Evolutionary conservation across 2,888 invertebrate species (phyloP), one percentile per base, ranked within the genome.

Genomic region (Drosophila aldrichi): DNA sequence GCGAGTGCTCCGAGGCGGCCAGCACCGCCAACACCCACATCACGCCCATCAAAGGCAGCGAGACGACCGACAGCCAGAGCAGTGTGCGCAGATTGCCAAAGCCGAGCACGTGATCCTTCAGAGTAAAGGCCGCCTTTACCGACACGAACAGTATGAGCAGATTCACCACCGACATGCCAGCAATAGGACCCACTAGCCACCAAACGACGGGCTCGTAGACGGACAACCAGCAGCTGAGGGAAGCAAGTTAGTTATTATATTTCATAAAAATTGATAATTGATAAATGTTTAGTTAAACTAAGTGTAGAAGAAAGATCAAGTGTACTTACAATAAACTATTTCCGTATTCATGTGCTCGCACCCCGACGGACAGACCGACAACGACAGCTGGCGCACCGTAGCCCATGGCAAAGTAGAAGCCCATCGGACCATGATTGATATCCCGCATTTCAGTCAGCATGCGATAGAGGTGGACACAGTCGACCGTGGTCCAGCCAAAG

Each of bases 371-470:
- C 25, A 99, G 94, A 38, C 97, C 97, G 1, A 98, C 97, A 52
- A 97, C 95, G 16, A 98, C 95, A 1, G 98, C 98, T 0, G 99
- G 98, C 71, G 97, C 95, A 63, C 97, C 98, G 92, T 98, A 99
- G 18, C 98, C 98, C 90, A 97, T 95, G 18, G 97, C 96, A 84
- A 98, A 97, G 92, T 97, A 98, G 92, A 98, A 97, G 68, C 95
- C 94, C 96, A 98, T 97, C 40, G 97, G 96, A 6, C 98, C 98
- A 92, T 98, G 97, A 94, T 99, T 98, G 54, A 99, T 98, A 93
- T 98, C 98, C 5, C 98, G 94, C 95, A 98, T 96, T 94, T 98
- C 98, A 3, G 98, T 97, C 81, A 99, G 94, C 96, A 98, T 97
- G 51, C 99, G 95, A 91, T 98, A 97, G 65, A 98, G 94, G 93